A percentile compares a stretch with the other conserved stretches of the same genome.
Evolutionary conservation across 1,140 invertebrate genomes (phyloP).

Genomic region (Tribolium madens): DNA sequence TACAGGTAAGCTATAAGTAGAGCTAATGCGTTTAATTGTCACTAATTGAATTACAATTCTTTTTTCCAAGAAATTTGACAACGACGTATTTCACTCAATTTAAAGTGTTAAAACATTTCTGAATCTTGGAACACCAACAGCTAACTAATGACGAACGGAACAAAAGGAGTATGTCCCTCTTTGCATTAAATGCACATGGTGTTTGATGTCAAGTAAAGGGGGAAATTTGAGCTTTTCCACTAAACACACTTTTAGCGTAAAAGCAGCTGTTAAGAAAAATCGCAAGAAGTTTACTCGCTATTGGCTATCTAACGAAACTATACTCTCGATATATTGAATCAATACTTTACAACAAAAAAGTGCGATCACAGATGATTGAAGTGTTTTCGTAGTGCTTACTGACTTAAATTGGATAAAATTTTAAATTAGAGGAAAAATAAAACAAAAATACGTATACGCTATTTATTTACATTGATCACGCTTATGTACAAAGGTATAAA

Average conservation of each 20-base stretch:
- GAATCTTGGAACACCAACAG: not conserved
- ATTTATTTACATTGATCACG: constrained; percentile 53
- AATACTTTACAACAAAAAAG: too few relatives aligned
- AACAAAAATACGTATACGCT: constrained; percentile 33
- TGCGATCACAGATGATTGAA: not conserved
- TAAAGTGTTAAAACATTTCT: not conserved
- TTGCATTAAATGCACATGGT: not conserved
- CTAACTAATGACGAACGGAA: not conserved
- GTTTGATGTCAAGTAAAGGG: not conserved
- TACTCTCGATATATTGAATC: too few relatives aligned
- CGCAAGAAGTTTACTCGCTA: not conserved
- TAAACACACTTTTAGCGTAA: not conserved
- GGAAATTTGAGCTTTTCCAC: not conserved
- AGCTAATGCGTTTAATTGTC: not conserved
- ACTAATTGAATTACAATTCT: not conserved
- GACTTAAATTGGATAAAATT: not conserved
- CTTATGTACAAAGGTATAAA: constrained; percentile 58
- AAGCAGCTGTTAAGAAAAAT: not conserved
- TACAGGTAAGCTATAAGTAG: not conserved
- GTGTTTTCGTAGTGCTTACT: not conserved
- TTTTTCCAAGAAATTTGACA: not conserved
- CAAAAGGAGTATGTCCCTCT: not conserved
- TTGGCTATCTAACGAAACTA: not conserved
- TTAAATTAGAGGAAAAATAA: not conserved
- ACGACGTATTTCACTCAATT: not conserved